Conservation (phyloP, 2,888 invertebrate genomes). For the Ophion costatus region DNA sequence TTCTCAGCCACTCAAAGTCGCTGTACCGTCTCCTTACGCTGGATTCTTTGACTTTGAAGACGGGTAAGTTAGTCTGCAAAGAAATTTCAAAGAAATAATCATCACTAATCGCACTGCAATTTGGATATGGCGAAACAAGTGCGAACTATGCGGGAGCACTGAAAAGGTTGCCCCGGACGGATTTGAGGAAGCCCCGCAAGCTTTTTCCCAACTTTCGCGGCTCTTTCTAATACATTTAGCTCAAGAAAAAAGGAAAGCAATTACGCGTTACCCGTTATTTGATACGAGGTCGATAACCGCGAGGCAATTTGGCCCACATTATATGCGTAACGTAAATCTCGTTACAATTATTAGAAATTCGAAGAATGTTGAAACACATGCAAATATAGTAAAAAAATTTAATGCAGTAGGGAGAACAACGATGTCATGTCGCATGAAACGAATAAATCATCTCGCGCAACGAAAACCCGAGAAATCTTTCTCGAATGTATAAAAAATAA, state of each 20-base stretch:
- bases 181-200: slow-evolving; percentile 56
- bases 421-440: neutral
- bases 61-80: slow-evolving; percentile 98
- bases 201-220: slow-evolving; percentile 9
- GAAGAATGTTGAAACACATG: neutral
- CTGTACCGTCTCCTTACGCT: slow-evolving; percentile 98
- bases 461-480: neutral
- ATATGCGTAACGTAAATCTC: slow-evolving; percentile 11
- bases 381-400: neutral
- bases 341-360: neutral
- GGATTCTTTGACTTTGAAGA: slow-evolving; percentile 99
- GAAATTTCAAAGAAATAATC: slow-evolving; percentile 69
- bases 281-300: neutral
- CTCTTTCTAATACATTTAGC: slow-evolving; percentile 30
- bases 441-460: slow-evolving; percentile 7
- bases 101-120: neutral
- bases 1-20: slow-evolving; percentile 99
- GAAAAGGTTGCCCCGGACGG: slow-evolving; percentile 44
- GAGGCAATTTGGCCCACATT: neutral
- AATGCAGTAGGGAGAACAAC: too few relatives aligned
- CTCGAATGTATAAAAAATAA: neutral
- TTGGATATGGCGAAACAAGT: too few relatives aligned
- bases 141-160: neutral
- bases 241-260: slow-evolving; percentile 15
- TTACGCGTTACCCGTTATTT: neutral